Conservation (phyloP, 2,888 invertebrate genomes). For the Oscheius sp. region DNA sequence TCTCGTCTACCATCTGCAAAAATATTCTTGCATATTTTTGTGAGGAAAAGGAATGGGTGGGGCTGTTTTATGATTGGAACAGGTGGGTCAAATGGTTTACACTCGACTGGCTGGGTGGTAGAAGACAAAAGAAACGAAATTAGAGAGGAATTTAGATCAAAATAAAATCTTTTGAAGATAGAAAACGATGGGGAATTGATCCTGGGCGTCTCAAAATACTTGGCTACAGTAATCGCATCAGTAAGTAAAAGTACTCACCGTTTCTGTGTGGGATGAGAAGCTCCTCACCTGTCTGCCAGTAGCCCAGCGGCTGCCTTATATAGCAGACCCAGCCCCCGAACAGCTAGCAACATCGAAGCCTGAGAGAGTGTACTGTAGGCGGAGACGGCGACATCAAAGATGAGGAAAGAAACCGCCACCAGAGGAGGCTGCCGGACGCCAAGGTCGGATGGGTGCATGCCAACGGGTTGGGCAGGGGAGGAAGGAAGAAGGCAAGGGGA, state of each 20-base stretch:
- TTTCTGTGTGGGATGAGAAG: conserved; percentile 48
- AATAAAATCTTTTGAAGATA: too few species aligned
- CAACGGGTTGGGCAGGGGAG: background rate
- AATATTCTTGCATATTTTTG: background rate
- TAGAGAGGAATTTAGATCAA: background rate
- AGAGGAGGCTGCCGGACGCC: conserved; percentile 13
- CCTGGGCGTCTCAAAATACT: too few species aligned
- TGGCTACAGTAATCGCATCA: background rate
- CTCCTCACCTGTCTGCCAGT: conserved; percentile 50
- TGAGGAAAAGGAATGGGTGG: background rate
- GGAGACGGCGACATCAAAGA: conserved; percentile 8
- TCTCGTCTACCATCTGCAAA: conserved; percentile 55
- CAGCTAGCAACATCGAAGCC: conserved; percentile 31
- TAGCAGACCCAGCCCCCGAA: conserved; percentile 39
- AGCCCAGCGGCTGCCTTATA: conserved; percentile 44
- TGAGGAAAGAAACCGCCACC: background rate
- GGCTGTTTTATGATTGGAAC: background rate
- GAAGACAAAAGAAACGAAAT: background rate
- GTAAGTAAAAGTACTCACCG: conserved; percentile 41
- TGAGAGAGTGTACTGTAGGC: conserved; percentile 25
- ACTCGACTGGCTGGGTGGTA: background rate
- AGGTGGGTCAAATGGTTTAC: background rate
- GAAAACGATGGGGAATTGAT: too few species aligned
- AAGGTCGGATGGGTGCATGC: conserved; percentile 25
- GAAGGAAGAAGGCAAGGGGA: background rate